Evolutionary conservation across 2,797 vertebrate species (phyloP), one percentile per base, ranked within the genome.

Genomic region (Aeoliscus strigatus): DNA sequence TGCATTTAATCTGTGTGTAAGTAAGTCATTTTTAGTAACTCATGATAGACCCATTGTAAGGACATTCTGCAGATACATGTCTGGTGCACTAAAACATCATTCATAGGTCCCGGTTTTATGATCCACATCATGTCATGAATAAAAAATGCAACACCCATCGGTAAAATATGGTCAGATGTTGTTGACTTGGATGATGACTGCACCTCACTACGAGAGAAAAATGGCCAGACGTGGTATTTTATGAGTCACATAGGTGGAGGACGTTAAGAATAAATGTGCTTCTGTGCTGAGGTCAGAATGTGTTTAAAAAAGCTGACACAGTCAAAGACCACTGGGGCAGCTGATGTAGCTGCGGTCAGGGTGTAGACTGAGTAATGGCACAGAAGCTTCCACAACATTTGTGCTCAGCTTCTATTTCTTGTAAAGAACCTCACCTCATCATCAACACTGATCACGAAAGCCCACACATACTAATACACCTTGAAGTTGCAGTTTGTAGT

Each of bases 241-340:
- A 56, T 63, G 61, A 72, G 50, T 70, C 66, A 59, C 38, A 45
- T 44, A 27, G 40, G 52, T 28, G 25, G 42, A 57, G n/a, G 35
- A 48, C 14, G 3, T 32, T 16, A 12, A 47, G 13, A 14, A 52
- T 58, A 45, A 34, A 13, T 27, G 41, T 21, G 6, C 3, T 21
- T 11, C 51, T 43, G 48, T 10, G 50, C 40, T 45, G 54, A 63
- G 27, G 40, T 56, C 58, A 53, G 34, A 25, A 34, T n/a, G n/a
- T n/a, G n/a, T n/a, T n/a, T n/a, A 36, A 57, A 57, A 39, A 17
- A 42, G 55, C 24, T 60, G 51, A 18, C 8, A n/a, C 26, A 37
- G 49, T 10, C 2, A 2, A 2, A 27, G n/a, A n/a, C n/a, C 35
- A n/a, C 26, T 5, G 5, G 27, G 34, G 51, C 38, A 26, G 53